Evolutionary conservation across 2,797 vertebrate genomes (phyloP).

Genomic region (Anabacerthia variegaticeps): DNA sequence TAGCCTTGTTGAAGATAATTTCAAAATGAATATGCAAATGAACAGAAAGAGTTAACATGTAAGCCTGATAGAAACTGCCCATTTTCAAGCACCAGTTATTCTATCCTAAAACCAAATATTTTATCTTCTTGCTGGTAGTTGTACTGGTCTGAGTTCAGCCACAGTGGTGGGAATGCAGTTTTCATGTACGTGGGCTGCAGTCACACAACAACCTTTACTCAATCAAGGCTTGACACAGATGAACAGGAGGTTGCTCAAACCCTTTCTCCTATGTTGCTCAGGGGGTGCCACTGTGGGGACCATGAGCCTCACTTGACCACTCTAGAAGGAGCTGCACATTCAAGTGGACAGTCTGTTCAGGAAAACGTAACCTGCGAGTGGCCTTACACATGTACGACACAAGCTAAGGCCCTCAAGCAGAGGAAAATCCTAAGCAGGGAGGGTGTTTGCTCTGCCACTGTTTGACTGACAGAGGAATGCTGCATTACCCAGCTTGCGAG

Average conservation of each 20-base stretch:
- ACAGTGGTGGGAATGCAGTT: not conserved
- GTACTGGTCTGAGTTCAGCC: not conserved
- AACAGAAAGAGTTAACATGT: not conserved
- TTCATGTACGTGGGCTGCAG: rapidly evolving
- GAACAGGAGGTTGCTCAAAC: not conserved
- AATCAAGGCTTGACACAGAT: not conserved
- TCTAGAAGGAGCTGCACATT: not conserved
- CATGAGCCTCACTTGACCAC: not conserved
- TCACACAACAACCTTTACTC: not conserved
- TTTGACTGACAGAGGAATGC: not conserved
- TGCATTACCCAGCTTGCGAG: not conserved
- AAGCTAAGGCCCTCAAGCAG: not conserved
- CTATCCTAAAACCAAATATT: not conserved
- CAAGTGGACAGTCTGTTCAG: not conserved
- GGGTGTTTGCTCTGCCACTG: not conserved
- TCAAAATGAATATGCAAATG: not conserved
- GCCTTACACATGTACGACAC: not conserved
- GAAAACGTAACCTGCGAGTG: not conserved
- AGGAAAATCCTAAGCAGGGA: not conserved
- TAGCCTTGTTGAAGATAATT: not conserved
- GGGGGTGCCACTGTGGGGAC: not conserved
- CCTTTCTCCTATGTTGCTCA: not conserved
- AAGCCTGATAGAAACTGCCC: not conserved
- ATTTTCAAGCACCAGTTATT: not conserved
- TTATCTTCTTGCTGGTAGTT: not conserved